Evolutionary conservation across 2,888 invertebrate species (phyloP), one percentile per base, ranked within the genome.

Genomic region (Sesamia inferens): DNA sequence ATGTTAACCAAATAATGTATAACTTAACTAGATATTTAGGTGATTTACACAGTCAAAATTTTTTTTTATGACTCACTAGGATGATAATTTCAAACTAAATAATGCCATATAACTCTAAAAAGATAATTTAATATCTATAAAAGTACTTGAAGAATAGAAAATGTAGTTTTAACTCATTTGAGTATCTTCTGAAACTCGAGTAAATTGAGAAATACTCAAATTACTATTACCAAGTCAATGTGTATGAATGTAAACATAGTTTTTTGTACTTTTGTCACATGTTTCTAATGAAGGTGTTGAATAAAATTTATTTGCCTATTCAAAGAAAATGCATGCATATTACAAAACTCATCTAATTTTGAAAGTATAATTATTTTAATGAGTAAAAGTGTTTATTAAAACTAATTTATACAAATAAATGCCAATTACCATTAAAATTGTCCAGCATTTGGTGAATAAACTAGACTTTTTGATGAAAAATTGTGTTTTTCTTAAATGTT

Each of bases 231-330:
- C 44, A 81, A 75, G 80, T 82, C 85, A 87, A 76, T 83, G 77
- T 66, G 68, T 78, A 65, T 72, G 76, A 83, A 73, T 78, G 79
- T 86, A 83, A 87, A 87, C 82, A 88, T 48, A 44, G 58, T 70
- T 79, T 77, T 80, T 76, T 31, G 44, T 65, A 51, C 55, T 31
- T 59, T 65, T 72, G 57, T 74, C 62, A 47, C 51, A 72, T 74
- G 55, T 81, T 74, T 76, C 58, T 81, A 69, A 66, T 54, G 54
- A 14, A 31, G 24, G 44, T 76, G 22, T 44, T 55, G 58, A 2
- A 31, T 14, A 64, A 19, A 5, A 42, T 47, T 19, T 2, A 44
- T 39, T 64, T 22, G 48, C 19, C 16, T 8, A 54, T 68, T 44
- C 19, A 19, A 31, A 42, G 13, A n/a, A 5, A 65, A 31, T 22